Base-by-base conservation (phyloP, 2,888 invertebrate species). In the Stenolophus ochropezus region DNA sequence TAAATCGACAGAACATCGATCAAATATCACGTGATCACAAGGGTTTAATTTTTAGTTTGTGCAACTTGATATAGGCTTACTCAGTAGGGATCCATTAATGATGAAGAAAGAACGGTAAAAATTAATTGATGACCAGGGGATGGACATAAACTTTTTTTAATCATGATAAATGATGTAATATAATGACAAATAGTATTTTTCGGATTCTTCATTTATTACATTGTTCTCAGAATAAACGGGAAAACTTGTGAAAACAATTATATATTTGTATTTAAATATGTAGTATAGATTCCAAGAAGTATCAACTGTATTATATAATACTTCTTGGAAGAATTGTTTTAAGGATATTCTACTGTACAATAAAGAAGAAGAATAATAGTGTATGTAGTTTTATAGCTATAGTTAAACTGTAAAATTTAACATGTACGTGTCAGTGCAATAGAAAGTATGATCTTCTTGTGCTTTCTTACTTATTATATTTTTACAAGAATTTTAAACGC, bases 1-100 rank as follows among this genome's bases (percentile, higher is more conserved):
- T n/a, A n/a, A n/a, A n/a, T n/a, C 75, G 81, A 81, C 75, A 81
- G 81, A 53, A 51, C 33, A 81, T 81, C 75, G 61, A 81, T 81
- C 81, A 81, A n/a, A 18, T 2, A 71, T 25, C 16, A 25, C 42
- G 16, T 69, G 33, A 69, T 33, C 33, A 8, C 11, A 23, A 27
- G 61, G 21, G 23, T 69, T 69, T 33, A 69, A 18, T 27, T 69
- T 33, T 33, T 16, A 11, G 69, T 33, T 73, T 49, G 49, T 20
- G 73, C 47, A 73, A 69, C 65, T 69, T 69, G 65, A 69, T 69
- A 69, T 56, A 16, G 65, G 49, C 47, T 23, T 49, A 23, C 73
- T 23, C 73, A 73, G 73, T 73, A 73, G 73, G 65, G 73, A 49
- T 4, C 18, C 73, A 1, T 6, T 21, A 73, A 49, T 33, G 65